Conservation (phyloP, 2,888 invertebrate genomes). For the Cantharis lateralis region DNA sequence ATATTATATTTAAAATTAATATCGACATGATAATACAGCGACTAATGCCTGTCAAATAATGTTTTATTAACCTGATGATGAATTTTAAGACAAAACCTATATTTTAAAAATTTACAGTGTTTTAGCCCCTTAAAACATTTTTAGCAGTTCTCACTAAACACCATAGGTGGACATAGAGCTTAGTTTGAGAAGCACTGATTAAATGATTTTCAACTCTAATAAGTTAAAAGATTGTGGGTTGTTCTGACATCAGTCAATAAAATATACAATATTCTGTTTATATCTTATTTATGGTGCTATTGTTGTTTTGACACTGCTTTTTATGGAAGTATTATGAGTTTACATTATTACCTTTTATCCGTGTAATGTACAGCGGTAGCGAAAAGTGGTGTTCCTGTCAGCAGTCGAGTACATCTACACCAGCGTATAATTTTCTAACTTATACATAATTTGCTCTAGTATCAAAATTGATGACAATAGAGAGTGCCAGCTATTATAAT, state of each 20-base stretch:
- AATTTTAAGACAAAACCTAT: too few relatives aligned
- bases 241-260: background rate
- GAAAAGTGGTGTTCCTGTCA: background rate
- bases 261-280: background rate
- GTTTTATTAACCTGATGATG: too few relatives aligned
- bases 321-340: background rate
- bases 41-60: too few relatives aligned
- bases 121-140: too few relatives aligned
- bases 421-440: background rate
- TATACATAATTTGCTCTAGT: background rate
- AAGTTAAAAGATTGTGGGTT: background rate
- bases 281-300: background rate
- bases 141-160: too few relatives aligned
- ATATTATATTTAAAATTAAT: background rate
- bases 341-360: background rate
- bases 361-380: background rate
- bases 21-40: background rate
- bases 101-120: too few relatives aligned
- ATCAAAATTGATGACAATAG: background rate
- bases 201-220: background rate
- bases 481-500: background rate
- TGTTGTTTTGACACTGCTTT: background rate
- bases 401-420: background rate
- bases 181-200: background rate
- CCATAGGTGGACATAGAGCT: too few relatives aligned